Evolutionary conservation across 2,888 invertebrate species (phyloP).

Genomic region (Trachelus tabidus): DNA sequence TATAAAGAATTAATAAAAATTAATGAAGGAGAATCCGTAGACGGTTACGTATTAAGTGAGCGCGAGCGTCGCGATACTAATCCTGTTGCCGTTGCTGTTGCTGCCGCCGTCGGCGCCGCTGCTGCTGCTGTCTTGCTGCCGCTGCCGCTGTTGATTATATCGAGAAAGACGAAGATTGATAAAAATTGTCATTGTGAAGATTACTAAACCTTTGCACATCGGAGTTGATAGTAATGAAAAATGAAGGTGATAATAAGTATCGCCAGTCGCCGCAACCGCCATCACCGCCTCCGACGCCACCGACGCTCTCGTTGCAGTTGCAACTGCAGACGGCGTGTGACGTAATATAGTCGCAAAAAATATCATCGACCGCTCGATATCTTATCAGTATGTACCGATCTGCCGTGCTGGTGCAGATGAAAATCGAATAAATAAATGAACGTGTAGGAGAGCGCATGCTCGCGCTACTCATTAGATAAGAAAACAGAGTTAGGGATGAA

Average conservation of each 20-base stretch:
- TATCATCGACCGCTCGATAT: neutral
- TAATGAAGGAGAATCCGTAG: neutral
- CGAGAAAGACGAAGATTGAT: neutral
- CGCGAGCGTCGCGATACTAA: constrained; percentile 1
- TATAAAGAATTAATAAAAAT: neutral
- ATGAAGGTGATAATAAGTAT: neutral
- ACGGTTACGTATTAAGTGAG: neutral
- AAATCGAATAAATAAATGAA: neutral
- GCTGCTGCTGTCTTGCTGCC: neutral
- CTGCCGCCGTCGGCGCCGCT: neutral
- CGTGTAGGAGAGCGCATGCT: neutral
- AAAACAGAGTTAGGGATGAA: neutral
- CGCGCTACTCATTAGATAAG: neutral
- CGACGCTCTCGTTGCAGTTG: neutral
- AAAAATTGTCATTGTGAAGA: neutral
- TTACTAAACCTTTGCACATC: neutral
- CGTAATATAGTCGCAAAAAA: neutral
- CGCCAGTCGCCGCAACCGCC: neutral
- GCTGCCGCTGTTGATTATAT: neutral
- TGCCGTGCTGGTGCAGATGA: neutral
- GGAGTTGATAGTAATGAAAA: neutral
- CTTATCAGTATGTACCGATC: neutral
- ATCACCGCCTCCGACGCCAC: neutral
- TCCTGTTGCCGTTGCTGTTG: neutral
- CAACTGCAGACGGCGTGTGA: neutral